Percentiles rank a stretch among this genome's conserved stretches.
These are phyloP conservation scores for Laspeyria flexula DNA, from an alignment of 2,888 invertebrate species.

Conservation along the genomic window DNA sequence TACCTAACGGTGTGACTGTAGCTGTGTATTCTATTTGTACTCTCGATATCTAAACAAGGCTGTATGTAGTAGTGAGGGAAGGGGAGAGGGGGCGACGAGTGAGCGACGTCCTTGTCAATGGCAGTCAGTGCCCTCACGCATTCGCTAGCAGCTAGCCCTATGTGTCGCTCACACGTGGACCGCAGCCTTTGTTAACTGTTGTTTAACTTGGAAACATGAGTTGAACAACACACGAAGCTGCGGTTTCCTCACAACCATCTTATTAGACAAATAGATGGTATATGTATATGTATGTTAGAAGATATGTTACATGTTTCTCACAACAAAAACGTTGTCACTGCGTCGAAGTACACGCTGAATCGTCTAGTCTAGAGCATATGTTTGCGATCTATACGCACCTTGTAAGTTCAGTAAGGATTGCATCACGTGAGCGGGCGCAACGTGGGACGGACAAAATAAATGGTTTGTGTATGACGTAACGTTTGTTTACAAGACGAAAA, in stretches of 20 bases:
- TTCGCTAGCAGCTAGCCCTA: not conserved
- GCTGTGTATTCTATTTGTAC: conserved; percentile 6
- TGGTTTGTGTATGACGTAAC: conserved; percentile 13
- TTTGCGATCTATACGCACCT: not conserved
- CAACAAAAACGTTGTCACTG: no score
- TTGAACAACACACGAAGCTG: no score
- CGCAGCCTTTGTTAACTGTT: not conserved
- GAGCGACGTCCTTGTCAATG: conserved; percentile 20
- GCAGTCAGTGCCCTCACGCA: conserved; percentile 20
- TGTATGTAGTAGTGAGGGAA: conserved; percentile 9
- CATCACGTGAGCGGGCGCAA: not conserved
- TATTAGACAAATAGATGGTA: no score
- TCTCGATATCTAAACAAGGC: conserved; percentile 10
- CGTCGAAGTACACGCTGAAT: no score
- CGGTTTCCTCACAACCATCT: no score
- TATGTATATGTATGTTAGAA: no score
- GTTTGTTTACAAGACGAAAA: conserved; percentile 25
- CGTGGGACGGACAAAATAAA: conserved; percentile 3
- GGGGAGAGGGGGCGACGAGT: not conserved
- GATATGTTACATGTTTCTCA: no score
- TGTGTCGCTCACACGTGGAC: not conserved
- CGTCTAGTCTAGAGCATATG: no score
- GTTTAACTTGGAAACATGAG: not conserved
- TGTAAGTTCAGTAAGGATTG: not conserved
- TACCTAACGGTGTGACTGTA: no score